Evolutionary conservation across 2,113 vertebrate genomes (phyloP), one percentile per base, ranked within the genome.

Genomic region (Coracopsis vasa): DNA sequence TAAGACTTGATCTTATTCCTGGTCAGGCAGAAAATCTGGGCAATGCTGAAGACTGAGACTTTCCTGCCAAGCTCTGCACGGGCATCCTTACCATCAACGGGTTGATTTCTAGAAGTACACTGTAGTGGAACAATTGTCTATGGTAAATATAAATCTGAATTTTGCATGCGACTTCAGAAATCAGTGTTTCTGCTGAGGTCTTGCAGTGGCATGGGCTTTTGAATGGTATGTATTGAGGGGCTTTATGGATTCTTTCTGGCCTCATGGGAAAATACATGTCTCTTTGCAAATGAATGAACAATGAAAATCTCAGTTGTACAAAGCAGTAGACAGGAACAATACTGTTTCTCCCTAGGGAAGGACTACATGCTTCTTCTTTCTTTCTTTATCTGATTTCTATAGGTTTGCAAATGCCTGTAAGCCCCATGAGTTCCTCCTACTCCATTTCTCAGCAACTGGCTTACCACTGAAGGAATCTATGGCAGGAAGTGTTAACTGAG

Each of bases 211-310:
- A 74, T 11, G 25, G 41, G 13, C 14, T 71, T 64, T 77, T 29
- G 19, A 56, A 81, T 75, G 21, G 21, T 11, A 20, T 77, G 41
- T 67, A 51, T 48, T 85, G 42, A 87, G 10, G 37, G 31, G n/a
- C 35, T 94, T 74, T 31, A 20, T 44, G 33, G 42, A 78, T 62
- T 95, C 33, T n/a, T 81, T 92, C 45, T 58, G 71, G 42, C 31
- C 62, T 83, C 66, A 77, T 58, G 37, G 67, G 82, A 62, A 88
- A 73, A 9, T 67, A 64, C 29, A 44, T 25, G 17, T 71, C 39
- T 84, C 56, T 78, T 88, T 80, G 80, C n/a, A 86, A 94, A 88
- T 33, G 58, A 89, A 94, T n/a, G 53, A 90, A 91, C 54, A 87
- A 37, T 42, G 60, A 86, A 90, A 90, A 91, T 28, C 47, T 88